phyloP scores from a whole-genome alignment of 2,797 vertebrate genomes.

The Tiaroga cobitis region DNA sequence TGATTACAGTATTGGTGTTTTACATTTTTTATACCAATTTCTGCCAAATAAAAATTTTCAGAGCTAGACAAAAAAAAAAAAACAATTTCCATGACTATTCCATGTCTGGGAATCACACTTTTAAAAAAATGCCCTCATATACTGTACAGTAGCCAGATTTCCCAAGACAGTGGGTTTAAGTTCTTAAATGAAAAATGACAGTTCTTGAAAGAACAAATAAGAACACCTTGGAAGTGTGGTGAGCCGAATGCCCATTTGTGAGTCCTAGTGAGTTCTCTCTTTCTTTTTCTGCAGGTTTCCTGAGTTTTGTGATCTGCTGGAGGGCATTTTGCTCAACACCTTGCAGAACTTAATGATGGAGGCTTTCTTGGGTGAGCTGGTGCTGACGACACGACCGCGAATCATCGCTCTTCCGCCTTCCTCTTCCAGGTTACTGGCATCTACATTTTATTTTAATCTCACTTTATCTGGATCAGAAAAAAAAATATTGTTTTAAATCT shows the following conservation, averaged over 20 bases:
- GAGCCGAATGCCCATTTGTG: too few relatives aligned
- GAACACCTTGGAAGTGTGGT: neutral
- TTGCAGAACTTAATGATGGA: conserved; percentile 91
- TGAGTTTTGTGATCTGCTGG: conserved; percentile 74
- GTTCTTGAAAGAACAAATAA: neutral
- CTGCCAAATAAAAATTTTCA: neutral
- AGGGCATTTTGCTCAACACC: conserved; percentile 84
- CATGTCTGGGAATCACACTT: neutral
- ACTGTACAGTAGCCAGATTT: neutral
- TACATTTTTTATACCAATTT: too few relatives aligned
- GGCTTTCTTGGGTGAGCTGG: conserved; percentile 86
- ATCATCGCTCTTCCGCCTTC: conserved; percentile 76
- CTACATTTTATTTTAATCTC: neutral
- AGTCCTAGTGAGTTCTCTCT: neutral
- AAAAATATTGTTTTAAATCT: too few relatives aligned
- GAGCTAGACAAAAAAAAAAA: too few relatives aligned
- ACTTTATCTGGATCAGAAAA: neutral
- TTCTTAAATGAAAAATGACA: neutral
- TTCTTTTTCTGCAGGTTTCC: conserved; percentile 69
- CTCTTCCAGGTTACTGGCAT: conserved; percentile 47
- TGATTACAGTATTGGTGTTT: too few relatives aligned
- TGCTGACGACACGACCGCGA: conserved; percentile 80
- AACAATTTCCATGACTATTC: too few relatives aligned
- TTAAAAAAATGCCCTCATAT: neutral
- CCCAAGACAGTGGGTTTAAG: neutral